phyloP scores from a whole-genome alignment of 2,113 vertebrate species.

The Festucalex cinctus region DNA sequence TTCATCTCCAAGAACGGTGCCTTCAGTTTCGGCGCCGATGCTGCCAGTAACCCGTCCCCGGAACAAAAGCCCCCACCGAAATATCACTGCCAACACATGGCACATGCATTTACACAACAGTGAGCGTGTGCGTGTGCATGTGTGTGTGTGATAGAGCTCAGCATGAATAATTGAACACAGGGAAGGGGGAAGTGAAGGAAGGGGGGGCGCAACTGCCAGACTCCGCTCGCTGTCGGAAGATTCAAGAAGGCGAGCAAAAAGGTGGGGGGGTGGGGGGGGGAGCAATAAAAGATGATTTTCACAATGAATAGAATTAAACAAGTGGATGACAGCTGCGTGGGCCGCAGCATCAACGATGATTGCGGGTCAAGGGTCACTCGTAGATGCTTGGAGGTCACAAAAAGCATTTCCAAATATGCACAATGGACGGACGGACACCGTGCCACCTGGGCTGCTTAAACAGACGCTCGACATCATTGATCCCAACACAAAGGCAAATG shows the following conservation, averaged over 20 bases:
- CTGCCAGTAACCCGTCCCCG: conserved; percentile 23
- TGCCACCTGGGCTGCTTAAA: conserved; percentile 57
- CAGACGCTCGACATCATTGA: conserved; percentile 56
- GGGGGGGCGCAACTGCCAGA: conserved; percentile 36
- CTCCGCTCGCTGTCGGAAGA: conserved; percentile 35
- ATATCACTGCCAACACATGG: conserved; percentile 62
- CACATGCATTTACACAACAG: conserved; percentile 48
- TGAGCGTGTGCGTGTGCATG: conserved; percentile 20
- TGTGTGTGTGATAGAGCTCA: conserved; percentile 49
- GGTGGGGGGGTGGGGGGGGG: not conserved
- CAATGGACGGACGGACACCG: conserved; percentile 47
- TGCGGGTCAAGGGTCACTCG: conserved; percentile 32
- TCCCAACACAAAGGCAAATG: conserved; percentile 32
- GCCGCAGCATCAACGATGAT: not conserved
- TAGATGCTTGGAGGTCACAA: conserved; percentile 52
- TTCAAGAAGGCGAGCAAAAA: conserved; percentile 11
- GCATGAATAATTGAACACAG: conserved; percentile 67
- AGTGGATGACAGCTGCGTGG: conserved; percentile 37
- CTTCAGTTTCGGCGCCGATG: not conserved
- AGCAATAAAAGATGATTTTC: conserved; percentile 13
- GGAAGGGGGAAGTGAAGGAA: conserved; percentile 24
- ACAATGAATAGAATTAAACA: conserved; percentile 28
- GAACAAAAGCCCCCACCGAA: conserved; percentile 64
- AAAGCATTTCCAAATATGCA: conserved; percentile 36
- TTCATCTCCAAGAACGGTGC: conserved; percentile 36